Evolutionary conservation across 1,140 invertebrate genomes (phyloP).

Genomic region (Acromyrmex charruanus): DNA sequence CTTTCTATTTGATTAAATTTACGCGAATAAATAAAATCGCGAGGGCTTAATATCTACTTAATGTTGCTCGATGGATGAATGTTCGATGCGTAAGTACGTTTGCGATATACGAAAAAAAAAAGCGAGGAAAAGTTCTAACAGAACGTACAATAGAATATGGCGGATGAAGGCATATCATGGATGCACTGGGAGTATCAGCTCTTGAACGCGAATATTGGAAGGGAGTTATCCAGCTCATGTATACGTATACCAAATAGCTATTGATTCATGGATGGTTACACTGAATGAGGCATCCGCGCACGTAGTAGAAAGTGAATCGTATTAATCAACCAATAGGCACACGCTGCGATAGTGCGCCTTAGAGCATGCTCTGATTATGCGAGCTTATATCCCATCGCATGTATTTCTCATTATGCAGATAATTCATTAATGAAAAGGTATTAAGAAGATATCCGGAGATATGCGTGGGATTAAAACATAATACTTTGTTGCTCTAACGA

Average conservation of each 20-base stretch:
- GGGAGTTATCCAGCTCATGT: slow-evolving; percentile 14
- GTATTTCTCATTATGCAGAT: slow-evolving; percentile 35
- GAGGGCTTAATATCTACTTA: slow-evolving; percentile 24
- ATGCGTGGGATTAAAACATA: slow-evolving; percentile 9
- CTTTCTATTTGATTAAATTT: slow-evolving; percentile 38
- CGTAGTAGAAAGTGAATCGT: slow-evolving; percentile 45
- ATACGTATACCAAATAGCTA: slow-evolving; percentile 1
- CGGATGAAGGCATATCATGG: slow-evolving; percentile 32
- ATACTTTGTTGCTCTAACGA: not conserved
- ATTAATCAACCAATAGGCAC: slow-evolving; percentile 46
- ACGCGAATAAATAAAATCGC: slow-evolving; percentile 9
- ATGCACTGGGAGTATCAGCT: slow-evolving; percentile 26
- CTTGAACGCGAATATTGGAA: slow-evolving; percentile 30
- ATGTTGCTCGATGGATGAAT: not conserved
- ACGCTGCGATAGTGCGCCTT: slow-evolving; percentile 6
- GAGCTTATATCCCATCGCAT: slow-evolving; percentile 3
- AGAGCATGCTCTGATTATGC: slow-evolving; percentile 27
- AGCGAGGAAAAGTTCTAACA: not conserved
- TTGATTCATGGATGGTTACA: slow-evolving; percentile 56
- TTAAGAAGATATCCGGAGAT: slow-evolving; percentile 14
- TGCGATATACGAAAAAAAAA: not conserved
- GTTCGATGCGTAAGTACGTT: not conserved
- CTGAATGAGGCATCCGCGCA: slow-evolving; percentile 42
- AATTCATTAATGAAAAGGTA: not conserved
- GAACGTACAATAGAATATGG: slow-evolving; percentile 11